A percentile compares a stretch with the other conserved stretches of the same genome.
Conservation (phyloP, 2,113 vertebrate species). For the western clawed frog (Xenopus tropicalis) region UCB_Xtro_10.0 CM004449.2:105534001-105534500, state of each 20-base stretch:
- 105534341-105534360: constrained; percentile 72
- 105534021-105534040: constrained; percentile 75
- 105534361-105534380: constrained; percentile 72
- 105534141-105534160: constrained; percentile 66
- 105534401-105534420: constrained; percentile 71
- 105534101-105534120: constrained; percentile 75
- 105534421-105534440: constrained; percentile 69
- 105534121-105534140: constrained; percentile 65
- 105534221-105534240: constrained; percentile 41
- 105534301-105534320: constrained; percentile 78
- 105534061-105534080: constrained; percentile 75
- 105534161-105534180: constrained; percentile 80
- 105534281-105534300: constrained; percentile 80
- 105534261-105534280: constrained; percentile 68
- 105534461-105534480: constrained; percentile 60
- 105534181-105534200: constrained; percentile 79
- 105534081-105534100: constrained; percentile 75
- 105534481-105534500: constrained; percentile 76
- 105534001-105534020: constrained; percentile 68
- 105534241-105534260: constrained; percentile 34
- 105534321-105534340: constrained; percentile 71
- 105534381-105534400: constrained; percentile 69
- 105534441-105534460: constrained; percentile 58
- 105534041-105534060: constrained; percentile 78
- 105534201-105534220: constrained; percentile 60